Percentiles rank a stretch among this genome's conserved stretches.
These are phyloP conservation scores for Trinectes maculatus DNA, from an alignment of 2,113 vertebrate genomes.

Conservation along the genomic window DNA sequence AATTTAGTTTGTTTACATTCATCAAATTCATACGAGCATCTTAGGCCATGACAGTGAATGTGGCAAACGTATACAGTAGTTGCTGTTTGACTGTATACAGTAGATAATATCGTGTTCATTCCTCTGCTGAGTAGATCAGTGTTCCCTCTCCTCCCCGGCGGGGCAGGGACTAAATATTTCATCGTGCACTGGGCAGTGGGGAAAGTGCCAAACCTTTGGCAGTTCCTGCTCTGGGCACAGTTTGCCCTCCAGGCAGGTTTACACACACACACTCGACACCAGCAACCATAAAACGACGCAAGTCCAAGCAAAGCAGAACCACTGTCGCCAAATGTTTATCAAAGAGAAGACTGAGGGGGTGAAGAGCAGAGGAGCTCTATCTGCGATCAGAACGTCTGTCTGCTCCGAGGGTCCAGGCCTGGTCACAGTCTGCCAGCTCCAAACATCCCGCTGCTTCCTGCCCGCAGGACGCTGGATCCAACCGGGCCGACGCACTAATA, in stretches of 20 bases:
- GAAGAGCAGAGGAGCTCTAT: conserved; percentile 18
- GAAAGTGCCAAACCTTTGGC: conserved; percentile 43
- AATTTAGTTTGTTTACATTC: too few species aligned
- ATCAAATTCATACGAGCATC: too few species aligned
- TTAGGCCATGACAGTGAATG: too few species aligned
- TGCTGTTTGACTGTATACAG: conserved; percentile 1
- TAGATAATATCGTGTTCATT: conserved; percentile 41
- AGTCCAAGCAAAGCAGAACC: conserved; percentile 45
- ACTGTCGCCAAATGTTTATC: conserved; percentile 60
- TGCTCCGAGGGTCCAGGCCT: conserved; percentile 20
- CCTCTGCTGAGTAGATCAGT: conserved; percentile 37
- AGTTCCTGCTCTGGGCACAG: conserved; percentile 13
- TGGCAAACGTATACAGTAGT: conserved; percentile 10
- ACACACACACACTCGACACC: conserved; percentile 4
- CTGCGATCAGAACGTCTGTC: conserved; percentile 5
- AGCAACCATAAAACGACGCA: conserved; percentile 23
- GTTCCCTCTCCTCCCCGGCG: conserved; percentile 27
- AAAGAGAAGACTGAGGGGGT: conserved; percentile 24
- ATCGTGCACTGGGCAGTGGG: conserved; percentile 41
- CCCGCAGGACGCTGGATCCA: conserved; percentile 49
- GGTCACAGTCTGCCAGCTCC: conserved; percentile 38
- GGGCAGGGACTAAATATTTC: conserved; percentile 42
- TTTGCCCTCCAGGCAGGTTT: conserved; percentile 19
- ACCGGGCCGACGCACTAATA: conserved; percentile 36
- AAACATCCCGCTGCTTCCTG: conserved; percentile 44